phyloP scores from a whole-genome alignment of 2,797 vertebrate species.

The Novumbra hubbsi region DNA sequence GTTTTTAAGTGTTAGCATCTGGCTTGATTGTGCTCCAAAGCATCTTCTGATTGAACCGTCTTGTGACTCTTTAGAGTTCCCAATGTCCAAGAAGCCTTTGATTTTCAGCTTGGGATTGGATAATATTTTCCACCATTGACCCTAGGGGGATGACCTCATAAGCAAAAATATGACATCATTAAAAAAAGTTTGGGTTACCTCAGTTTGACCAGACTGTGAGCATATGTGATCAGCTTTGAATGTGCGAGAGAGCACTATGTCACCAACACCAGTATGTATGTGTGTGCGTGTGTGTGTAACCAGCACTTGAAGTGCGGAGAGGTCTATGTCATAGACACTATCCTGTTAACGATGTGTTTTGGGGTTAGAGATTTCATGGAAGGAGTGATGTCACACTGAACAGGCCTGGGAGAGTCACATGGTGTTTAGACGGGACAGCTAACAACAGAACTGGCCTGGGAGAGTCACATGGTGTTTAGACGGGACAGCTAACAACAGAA shows the following conservation, averaged over 20 bases:
- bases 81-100: constrained; percentile 43
- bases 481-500: constrained; percentile 15
- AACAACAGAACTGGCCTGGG: constrained; percentile 27
- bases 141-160: constrained; percentile 48
- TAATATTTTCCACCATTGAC: constrained; percentile 34
- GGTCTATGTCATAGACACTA: constrained; percentile 37
- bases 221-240: constrained; percentile 21
- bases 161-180: constrained; percentile 33
- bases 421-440: constrained; percentile 35
- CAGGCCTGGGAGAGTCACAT: constrained; percentile 49
- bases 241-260: constrained; percentile 9
- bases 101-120: constrained; percentile 40
- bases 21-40: constrained; percentile 19
- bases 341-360: background rate
- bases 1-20: constrained; percentile 36
- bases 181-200: constrained; percentile 21
- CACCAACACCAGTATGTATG: background rate
- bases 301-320: too few species aligned
- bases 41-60: constrained; percentile 28
- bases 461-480: constrained; percentile 51
- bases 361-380: background rate
- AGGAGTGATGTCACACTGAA: constrained; percentile 24
- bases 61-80: constrained; percentile 25
- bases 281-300: background rate
- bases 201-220: constrained; percentile 21